Evolutionary conservation across 37 sponge, comb jelly and placozoan species (phyloP).

Genomic region (Oscarella lobularis): DNA sequence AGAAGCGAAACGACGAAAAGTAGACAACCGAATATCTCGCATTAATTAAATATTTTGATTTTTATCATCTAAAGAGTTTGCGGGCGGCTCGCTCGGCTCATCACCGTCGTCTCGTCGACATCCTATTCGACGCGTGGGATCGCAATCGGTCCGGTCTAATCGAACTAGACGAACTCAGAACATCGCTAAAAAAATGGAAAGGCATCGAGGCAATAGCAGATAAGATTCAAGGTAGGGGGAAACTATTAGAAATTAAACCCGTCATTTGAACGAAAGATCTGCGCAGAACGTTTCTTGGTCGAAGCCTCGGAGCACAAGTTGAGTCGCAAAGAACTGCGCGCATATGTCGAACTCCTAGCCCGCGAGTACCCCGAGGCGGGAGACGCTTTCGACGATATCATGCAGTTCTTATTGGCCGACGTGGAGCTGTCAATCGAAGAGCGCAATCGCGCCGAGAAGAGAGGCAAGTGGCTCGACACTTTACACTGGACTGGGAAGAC

Average conservation of each 20-base stretch:
- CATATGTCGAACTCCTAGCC: background rate
- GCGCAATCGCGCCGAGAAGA: slow-evolving; percentile 15
- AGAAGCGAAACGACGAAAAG: background rate
- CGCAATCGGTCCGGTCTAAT: slow-evolving; percentile 53
- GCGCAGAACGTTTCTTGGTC: too few species aligned
- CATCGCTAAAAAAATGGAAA: slow-evolving; percentile 46
- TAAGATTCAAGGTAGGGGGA: slow-evolving; percentile 9
- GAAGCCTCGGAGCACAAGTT: background rate
- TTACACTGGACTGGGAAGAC: slow-evolving; percentile 20
- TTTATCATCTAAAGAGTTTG: too few species aligned
- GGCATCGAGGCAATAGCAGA: slow-evolving; percentile 22
- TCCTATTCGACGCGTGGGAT: slow-evolving; percentile 72
- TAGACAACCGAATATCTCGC: background rate
- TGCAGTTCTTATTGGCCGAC: background rate
- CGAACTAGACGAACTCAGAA: slow-evolving; percentile 43
- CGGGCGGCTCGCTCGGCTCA: too few species aligned
- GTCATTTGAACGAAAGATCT: too few species aligned
- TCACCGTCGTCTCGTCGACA: slow-evolving; percentile 9
- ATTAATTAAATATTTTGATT: too few species aligned
- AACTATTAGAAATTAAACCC: too few species aligned
- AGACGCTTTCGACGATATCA: background rate
- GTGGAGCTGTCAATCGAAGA: slow-evolving; percentile 39
- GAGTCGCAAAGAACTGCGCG: background rate
- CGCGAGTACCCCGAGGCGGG: background rate
- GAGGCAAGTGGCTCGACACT: slow-evolving; percentile 20